A percentile compares a stretch with the other conserved stretches of the same genome.
phyloP scores from a whole-genome alignment of 2,113 vertebrate species.

The Psophia crepitans region DNA sequence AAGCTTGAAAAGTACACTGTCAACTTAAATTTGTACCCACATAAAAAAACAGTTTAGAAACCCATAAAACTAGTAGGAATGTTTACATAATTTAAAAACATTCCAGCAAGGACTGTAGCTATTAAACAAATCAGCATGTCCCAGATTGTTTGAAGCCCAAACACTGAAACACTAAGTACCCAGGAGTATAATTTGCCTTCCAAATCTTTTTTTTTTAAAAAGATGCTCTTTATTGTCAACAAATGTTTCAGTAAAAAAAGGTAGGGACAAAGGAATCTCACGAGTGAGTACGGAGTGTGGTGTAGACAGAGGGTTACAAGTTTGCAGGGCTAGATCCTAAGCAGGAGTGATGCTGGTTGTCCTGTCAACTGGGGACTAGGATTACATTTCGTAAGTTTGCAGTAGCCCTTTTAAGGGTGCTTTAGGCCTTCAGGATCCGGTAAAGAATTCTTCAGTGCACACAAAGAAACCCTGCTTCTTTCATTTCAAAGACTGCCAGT shows the following conservation, averaged over 20 bases:
- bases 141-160: neutral
- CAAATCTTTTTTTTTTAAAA: neutral
- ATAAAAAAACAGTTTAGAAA: neutral
- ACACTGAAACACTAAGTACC: neutral
- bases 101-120: neutral
- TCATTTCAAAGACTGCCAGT: neutral
- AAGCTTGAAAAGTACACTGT: neutral
- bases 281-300: neutral
- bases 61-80: conserved; percentile 12
- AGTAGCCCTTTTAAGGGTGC: neutral
- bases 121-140: conserved; percentile 8
- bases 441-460: neutral
- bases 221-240: neutral
- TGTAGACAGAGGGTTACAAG: neutral
- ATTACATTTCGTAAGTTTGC: neutral
- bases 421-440: neutral
- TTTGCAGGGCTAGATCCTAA: neutral
- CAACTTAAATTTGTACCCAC: conserved; percentile 19
- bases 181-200: neutral
- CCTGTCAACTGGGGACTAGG: neutral
- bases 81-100: conserved; percentile 14
- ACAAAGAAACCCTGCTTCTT: neutral
- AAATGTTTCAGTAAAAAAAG: neutral
- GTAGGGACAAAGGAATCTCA: neutral
- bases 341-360: neutral